phyloP scores from a whole-genome alignment of 2,888 invertebrate genomes.

The Acleris cristana region DNA sequence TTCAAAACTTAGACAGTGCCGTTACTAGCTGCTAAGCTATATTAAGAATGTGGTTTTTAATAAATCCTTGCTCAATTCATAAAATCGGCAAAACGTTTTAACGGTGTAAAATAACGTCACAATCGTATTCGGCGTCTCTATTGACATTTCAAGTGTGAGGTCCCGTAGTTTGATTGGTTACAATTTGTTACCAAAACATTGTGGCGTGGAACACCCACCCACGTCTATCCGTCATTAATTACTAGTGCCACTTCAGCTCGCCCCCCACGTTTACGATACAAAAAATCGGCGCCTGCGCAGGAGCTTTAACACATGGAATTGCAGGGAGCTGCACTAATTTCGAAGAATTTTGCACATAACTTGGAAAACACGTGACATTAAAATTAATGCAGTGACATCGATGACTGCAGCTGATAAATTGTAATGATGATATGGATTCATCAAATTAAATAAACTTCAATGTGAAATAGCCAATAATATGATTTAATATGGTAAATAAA shows the following conservation, averaged over 20 bases:
- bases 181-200: slow-evolving; percentile 79
- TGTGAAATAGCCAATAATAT: too few relatives aligned
- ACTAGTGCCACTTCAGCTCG: slow-evolving; percentile 70
- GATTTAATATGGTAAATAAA: too few relatives aligned
- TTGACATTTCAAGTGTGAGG: slow-evolving; percentile 74
- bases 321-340: slow-evolving; percentile 7
- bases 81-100: too few relatives aligned
- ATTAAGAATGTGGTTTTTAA: too few relatives aligned
- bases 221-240: slow-evolving; percentile 76
- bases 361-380: slow-evolving; percentile 10
- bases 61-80: too few relatives aligned
- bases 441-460: too few relatives aligned
- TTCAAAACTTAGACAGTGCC: too few relatives aligned
- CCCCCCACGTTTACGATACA: slow-evolving; percentile 69
- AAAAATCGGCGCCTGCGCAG: slow-evolving; percentile 58
- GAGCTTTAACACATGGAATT: slow-evolving; percentile 15
- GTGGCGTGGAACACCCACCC: slow-evolving; percentile 71
- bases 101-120: slow-evolving; percentile 7
- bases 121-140: slow-evolving; percentile 60
- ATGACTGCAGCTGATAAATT: too few relatives aligned
- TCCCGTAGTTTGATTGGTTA: slow-evolving; percentile 72
- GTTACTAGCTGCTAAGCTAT: too few relatives aligned
- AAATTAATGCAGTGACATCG: not conserved
- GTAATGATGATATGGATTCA: too few relatives aligned
- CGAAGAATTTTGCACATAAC: slow-evolving; percentile 21